Conservation (phyloP, 2,113 vertebrate species). For the Dissostichus mawsoni region DNA sequence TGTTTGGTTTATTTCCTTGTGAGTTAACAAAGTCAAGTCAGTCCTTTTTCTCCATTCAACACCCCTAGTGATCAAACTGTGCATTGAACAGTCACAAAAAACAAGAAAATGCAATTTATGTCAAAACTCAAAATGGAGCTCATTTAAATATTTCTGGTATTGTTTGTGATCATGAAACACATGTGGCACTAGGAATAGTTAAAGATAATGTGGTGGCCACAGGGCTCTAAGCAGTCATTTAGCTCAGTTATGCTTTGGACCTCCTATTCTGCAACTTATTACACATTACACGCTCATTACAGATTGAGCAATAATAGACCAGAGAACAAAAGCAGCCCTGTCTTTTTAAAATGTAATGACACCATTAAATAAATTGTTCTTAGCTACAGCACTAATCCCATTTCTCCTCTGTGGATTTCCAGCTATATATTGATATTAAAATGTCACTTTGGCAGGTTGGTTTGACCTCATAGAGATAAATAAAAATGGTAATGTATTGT, state of each 20-base stretch:
- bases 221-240: slow-evolving; percentile 16
- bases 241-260: slow-evolving; percentile 5
- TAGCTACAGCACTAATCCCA: slow-evolving; percentile 5
- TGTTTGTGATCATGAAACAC: not conserved
- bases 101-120: not conserved
- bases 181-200: slow-evolving; percentile 20
- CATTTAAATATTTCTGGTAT: not conserved
- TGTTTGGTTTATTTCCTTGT: slow-evolving; percentile 9
- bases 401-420: slow-evolving; percentile 23
- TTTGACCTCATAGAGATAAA: slow-evolving; percentile 38
- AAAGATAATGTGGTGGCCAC: slow-evolving; percentile 7
- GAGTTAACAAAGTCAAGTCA: slow-evolving; percentile 1
- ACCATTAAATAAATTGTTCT: slow-evolving; percentile 24
- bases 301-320: slow-evolving; percentile 19
- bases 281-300: slow-evolving; percentile 34
- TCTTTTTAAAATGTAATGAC: slow-evolving; percentile 38
- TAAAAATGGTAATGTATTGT: slow-evolving; percentile 37
- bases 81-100: too few species aligned
- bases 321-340: not conserved
- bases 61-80: not conserved
- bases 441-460: slow-evolving; percentile 31
- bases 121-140: slow-evolving; percentile 2
- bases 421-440: slow-evolving; percentile 34
- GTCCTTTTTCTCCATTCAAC: not conserved
- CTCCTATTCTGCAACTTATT: slow-evolving; percentile 24